Evolutionary conservation across 2,113 vertebrate genomes (phyloP).

Genomic region (Illadopsis cleaveri): DNA sequence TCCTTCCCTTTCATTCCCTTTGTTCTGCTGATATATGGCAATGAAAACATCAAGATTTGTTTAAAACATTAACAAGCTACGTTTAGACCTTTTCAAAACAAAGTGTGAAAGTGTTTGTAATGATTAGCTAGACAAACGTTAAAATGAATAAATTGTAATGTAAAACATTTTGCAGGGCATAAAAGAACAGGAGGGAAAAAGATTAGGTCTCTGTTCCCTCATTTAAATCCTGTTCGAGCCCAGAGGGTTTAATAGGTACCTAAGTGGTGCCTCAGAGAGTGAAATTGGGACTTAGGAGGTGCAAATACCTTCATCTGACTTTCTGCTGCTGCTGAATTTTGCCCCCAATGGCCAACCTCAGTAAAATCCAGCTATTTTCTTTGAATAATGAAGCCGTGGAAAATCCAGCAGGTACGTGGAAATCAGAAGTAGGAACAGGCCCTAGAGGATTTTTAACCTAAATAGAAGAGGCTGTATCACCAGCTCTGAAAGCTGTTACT

Average conservation of each 20-base stretch:
- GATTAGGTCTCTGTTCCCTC: neutral
- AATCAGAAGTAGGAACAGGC: constrained; percentile 8
- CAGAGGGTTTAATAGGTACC: neutral
- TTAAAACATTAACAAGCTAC: neutral
- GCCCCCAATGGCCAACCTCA: constrained; percentile 15
- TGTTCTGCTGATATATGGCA: neutral
- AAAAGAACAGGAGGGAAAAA: neutral
- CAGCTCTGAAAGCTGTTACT: constrained; percentile 42
- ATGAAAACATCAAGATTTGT: neutral
- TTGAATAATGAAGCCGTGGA: constrained; percentile 36
- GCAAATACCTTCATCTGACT: constrained; percentile 22
- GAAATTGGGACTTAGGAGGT: neutral
- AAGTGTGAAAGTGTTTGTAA: neutral
- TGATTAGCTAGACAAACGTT: neutral
- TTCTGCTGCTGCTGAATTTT: constrained; percentile 21
- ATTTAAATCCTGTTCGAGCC: constrained; percentile 7
- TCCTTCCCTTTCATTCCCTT: neutral
- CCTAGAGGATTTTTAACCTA: constrained; percentile 65
- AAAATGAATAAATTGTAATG: neutral
- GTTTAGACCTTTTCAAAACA: neutral
- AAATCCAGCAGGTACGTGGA: constrained; percentile 24
- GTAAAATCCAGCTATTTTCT: constrained; percentile 32
- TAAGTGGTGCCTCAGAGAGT: neutral
- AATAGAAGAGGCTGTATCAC: constrained; percentile 48
- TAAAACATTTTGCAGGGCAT: neutral